Evolutionary conservation across 2,888 invertebrate species (phyloP).

Genomic region (Hypena proboscidalis): DNA sequence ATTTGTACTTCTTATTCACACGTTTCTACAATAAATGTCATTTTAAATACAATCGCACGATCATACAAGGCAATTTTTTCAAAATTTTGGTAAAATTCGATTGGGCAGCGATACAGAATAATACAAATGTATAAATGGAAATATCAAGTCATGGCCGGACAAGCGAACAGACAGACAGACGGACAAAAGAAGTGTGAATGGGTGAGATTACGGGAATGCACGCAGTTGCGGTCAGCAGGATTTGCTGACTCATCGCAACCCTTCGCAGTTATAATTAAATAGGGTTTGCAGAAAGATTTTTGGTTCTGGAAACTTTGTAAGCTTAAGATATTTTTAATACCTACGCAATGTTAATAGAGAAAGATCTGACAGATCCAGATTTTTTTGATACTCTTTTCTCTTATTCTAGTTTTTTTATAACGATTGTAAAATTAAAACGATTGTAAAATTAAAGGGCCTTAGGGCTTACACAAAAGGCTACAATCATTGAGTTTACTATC

Average conservation of each 20-base stretch:
- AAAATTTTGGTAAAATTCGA: slow-evolving; percentile 18
- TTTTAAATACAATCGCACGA: slow-evolving; percentile 3
- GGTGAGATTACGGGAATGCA: slow-evolving; percentile 29
- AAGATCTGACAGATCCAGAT: too few relatives aligned
- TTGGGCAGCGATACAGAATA: slow-evolving; percentile 14
- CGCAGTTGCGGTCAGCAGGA: slow-evolving; percentile 38
- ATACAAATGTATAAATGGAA: slow-evolving; percentile 28
- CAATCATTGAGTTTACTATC: too few relatives aligned
- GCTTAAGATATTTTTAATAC: too few relatives aligned
- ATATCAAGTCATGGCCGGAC: slow-evolving; percentile 23
- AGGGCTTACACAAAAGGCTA: too few relatives aligned
- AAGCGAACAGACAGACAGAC: slow-evolving; percentile 31
- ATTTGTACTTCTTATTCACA: not conserved
- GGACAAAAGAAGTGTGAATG: slow-evolving; percentile 51
- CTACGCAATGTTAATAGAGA: too few relatives aligned
- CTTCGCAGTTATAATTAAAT: slow-evolving; percentile 33
- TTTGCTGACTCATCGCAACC: slow-evolving; percentile 50
- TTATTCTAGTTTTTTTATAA: too few relatives aligned
- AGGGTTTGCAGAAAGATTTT: slow-evolving; percentile 37
- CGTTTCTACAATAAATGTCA: not conserved
- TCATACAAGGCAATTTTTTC: slow-evolving; percentile 8
- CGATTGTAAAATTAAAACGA: too few relatives aligned
- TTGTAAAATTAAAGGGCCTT: too few relatives aligned
- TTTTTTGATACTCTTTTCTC: too few relatives aligned
- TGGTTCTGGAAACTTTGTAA: not conserved